Base-by-base conservation (phyloP, 2,888 invertebrate genomes). In the Erannis defoliaria region DNA sequence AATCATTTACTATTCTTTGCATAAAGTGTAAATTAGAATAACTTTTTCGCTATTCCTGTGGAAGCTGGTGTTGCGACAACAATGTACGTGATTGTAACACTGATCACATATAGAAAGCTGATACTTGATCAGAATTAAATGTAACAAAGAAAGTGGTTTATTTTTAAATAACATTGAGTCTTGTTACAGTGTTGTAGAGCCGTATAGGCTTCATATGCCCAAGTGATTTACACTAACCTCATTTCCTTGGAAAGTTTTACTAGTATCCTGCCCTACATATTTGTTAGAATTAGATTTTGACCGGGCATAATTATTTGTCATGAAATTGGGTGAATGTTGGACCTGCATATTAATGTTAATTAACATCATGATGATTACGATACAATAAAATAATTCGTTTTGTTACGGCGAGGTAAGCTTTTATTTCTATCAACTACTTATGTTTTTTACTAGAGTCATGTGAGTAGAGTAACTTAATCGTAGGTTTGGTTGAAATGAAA, bases 81-180 rank as follows among this genome's bases (percentile, higher is more conserved):
- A 16, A 35, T 10, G 50, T 38, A 55, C 53, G 51, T 62, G 61
- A n/a, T 55, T 26, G 50, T 50, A 38, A 33, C 50, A 40, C 56
- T 53, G 51, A 62, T 57, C 42, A 56, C 56, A 40, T 50, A 42
- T 59, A 63, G 63, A 63, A 63, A 63, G 63, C 50, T 51, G 38
- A 29, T 57, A 62, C 70, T 63, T 68, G 70, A 65, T 65, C 65
- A 56, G 66, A 68, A 66, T 70, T 68, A 63, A 49, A 58, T 56
- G 54, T 53, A 64, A 43, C 54, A 54, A 70, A 68, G 70, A 70
- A 70, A 70, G 70, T 62, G 60, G 14, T 60, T 59, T 55, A 55
- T 59, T 29, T 51, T 51, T 55, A 46, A 29, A 45, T 23, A 18
- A 26, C 19, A 14, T 26, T 55, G 42, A 56, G 35, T 23, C 49